A percentile compares a stretch with the other conserved stretches of the same genome.
These are phyloP conservation scores for Yasuhikotakia modesta DNA, from an alignment of 2,797 vertebrate genomes.

Conservation along the genomic window DNA sequence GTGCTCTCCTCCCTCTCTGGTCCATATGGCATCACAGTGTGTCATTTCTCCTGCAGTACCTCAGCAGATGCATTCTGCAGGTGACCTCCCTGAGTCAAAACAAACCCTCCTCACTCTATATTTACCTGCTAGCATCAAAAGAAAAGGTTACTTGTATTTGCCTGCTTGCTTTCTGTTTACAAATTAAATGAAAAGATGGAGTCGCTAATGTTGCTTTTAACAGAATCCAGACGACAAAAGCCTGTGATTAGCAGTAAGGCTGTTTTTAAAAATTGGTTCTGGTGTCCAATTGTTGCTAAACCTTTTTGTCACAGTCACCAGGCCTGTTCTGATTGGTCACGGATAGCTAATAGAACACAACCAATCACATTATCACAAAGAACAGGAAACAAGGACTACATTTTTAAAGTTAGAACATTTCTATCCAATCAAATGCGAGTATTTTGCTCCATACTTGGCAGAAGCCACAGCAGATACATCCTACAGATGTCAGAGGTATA, in stretches of 20 bases:
- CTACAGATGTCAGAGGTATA: too few relatives aligned
- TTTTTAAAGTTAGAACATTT: neutral
- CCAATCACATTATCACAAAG: too few relatives aligned
- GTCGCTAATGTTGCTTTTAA: neutral
- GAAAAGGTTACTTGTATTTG: neutral
- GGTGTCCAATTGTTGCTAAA: neutral
- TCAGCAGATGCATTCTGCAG: slow-evolving; percentile 4
- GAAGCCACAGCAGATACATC: neutral
- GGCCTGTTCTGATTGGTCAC: too few relatives aligned
- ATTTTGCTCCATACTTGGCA: neutral
- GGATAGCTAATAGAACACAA: too few relatives aligned
- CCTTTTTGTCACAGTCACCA: neutral
- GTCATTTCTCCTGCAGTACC: slow-evolving; percentile 24
- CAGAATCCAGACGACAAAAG: neutral
- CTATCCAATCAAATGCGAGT: neutral
- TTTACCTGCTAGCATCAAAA: neutral
- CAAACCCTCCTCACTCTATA: neutral
- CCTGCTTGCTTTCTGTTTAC: neutral
- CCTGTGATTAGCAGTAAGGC: neutral
- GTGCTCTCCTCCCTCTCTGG: slow-evolving; percentile 4
- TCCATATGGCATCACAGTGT: slow-evolving; percentile 53
- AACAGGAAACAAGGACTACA: too few relatives aligned
- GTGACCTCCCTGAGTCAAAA: slow-evolving; percentile 24
- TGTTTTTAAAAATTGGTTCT: neutral
- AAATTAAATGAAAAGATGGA: too few relatives aligned